Conservation (phyloP, 2,888 invertebrate species). For the Drosophila infuscata region DNA sequence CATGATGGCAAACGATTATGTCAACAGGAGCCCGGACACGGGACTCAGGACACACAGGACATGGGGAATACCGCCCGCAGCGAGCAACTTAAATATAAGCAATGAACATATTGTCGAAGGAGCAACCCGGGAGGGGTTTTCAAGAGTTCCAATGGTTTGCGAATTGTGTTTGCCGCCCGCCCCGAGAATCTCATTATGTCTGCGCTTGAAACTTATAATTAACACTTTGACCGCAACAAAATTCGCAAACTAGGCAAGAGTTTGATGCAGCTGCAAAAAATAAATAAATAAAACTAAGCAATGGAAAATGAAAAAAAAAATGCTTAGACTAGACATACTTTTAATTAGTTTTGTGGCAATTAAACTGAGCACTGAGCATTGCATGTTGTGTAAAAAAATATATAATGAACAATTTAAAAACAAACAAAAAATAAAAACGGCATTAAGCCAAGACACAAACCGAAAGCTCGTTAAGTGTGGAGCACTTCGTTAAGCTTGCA, state of each 20-base stretch:
- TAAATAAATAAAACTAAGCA: not conserved
- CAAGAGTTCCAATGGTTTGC: not conserved
- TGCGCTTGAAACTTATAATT: constrained; percentile 75
- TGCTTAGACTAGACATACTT: constrained; percentile 57
- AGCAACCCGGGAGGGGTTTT: not conserved
- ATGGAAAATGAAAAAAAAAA: constrained; percentile 7
- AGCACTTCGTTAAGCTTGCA: not conserved
- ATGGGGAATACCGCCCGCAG: constrained; percentile 38
- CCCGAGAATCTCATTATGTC: constrained; percentile 70
- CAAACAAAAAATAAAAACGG: not conserved
- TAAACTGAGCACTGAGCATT: not conserved
- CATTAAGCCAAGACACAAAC: constrained; percentile 4
- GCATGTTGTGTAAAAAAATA: not conserved
- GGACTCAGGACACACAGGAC: constrained; percentile 1
- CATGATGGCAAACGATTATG: constrained; percentile 81
- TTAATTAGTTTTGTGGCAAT: constrained; percentile 77
- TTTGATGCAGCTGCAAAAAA: not conserved
- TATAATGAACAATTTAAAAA: not conserved
- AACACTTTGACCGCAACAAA: constrained; percentile 74
- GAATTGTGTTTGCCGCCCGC: constrained; percentile 4
- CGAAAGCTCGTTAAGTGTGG: constrained; percentile 1
- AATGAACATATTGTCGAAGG: constrained; percentile 2
- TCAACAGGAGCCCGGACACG: constrained; percentile 65
- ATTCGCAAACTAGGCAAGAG: constrained; percentile 30
- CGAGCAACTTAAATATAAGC: constrained; percentile 18